Conservation (phyloP, 2,797 vertebrate genomes). For the Petrocephalus sullivani region DNA sequence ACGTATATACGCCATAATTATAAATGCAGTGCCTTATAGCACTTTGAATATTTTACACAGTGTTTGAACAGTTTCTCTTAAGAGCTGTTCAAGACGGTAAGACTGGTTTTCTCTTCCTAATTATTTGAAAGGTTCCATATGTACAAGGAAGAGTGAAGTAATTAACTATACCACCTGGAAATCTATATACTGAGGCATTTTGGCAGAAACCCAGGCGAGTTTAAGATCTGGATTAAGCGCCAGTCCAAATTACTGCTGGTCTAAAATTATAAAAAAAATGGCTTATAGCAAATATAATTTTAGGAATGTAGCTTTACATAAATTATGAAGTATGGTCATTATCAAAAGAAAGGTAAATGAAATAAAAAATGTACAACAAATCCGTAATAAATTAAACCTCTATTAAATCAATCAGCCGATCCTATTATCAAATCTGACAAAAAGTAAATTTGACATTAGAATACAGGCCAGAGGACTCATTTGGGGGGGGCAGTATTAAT, state of each 20-base stretch:
- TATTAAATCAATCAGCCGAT: background rate
- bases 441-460: background rate
- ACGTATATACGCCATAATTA: background rate
- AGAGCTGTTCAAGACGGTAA: background rate
- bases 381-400: background rate
- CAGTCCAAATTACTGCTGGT: background rate
- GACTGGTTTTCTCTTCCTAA: background rate
- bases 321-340: background rate
- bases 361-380: background rate
- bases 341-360: background rate
- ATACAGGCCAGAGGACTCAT: background rate
- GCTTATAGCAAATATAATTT: background rate
- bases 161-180: conserved; percentile 1
- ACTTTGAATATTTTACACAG: background rate
- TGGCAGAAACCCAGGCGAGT: background rate
- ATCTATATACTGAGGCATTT: background rate
- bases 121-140: background rate
- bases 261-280: background rate
- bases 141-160: background rate
- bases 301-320: background rate
- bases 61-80: background rate
- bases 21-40: background rate
- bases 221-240: background rate
- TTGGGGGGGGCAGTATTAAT: background rate
- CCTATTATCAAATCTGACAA: background rate